Percentiles rank a stretch among this genome's conserved stretches.
Evolutionary conservation across 1,140 invertebrate genomes (phyloP).

Genomic region (Lycorma delicatula): DNA sequence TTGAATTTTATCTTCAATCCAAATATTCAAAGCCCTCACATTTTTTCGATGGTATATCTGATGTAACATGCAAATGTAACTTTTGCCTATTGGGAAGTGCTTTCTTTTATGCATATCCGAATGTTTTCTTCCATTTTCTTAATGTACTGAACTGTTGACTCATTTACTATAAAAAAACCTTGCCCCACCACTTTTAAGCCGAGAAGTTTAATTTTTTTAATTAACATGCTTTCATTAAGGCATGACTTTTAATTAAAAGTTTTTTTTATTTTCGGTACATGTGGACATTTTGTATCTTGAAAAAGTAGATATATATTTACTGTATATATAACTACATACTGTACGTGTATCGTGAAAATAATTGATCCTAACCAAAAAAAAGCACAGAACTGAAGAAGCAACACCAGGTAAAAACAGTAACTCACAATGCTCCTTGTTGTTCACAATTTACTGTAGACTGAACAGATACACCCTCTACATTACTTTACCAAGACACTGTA

Average conservation of each 20-base stretch:
- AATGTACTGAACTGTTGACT: background rate
- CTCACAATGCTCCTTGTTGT: background rate
- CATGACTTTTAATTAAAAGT: background rate
- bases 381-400: background rate
- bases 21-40: background rate
- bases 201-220: background rate
- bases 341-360: too few species aligned
- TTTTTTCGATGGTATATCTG: background rate
- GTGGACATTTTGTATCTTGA: background rate
- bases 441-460: too few species aligned
- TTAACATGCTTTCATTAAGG: too few species aligned
- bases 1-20: background rate
- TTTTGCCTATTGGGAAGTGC: background rate
- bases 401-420: background rate
- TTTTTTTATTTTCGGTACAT: background rate
- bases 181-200: background rate
- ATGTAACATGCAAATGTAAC: background rate
- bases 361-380: too few species aligned
- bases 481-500: too few species aligned
- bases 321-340: background rate
- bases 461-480: too few species aligned
- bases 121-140: conserved; percentile 2
- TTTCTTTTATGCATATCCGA: background rate
- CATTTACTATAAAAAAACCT: background rate
- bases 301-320: background rate